Evolutionary conservation across 2,113 vertebrate genomes (phyloP), one percentile per base, ranked within the genome.

Genomic region (Pontoporia blainvillei): DNA sequence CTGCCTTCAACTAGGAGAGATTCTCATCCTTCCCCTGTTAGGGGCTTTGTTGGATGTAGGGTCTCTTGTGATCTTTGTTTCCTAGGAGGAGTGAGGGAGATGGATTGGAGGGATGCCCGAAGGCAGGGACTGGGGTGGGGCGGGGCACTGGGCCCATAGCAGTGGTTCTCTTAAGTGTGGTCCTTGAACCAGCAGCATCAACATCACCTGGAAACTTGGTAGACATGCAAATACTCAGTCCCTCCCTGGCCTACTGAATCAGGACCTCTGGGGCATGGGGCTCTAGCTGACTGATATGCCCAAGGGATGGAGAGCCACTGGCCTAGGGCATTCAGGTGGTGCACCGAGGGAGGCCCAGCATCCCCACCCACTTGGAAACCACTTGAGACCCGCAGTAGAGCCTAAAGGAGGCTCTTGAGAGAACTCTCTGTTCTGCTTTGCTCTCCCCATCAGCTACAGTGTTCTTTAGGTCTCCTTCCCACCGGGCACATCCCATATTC

Each of bases 381-480:
- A 5, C n/a, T 46, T 75, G 52, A 67, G 49, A 57, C 2, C 88
- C 64, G 23, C 25, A 39, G 44, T 14, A n/a, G 41, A 4, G 15
- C 39, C 2, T 2, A 27, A 44, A 76, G 17, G 10, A 49, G 31
- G 39, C 76, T 81, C 61, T 52, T 2, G 36, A 86, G 52, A 84
- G 64, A 31, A 46, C 18, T 23, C 5, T 79, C 13, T 71, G 5
- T 31, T 81, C 84, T 85, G 7, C 5, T 5, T 72, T 21, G 6
- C 20, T 36, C 34, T 79, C 25, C 15, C 72, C 5, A 6, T 20
- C 13, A 46, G 15, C 34, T 6, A 14, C 61, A 76, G 61, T 52
- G 61, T 73, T 72, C 31, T 78, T 86, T 9, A 23, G 34, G 10
- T 95, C 85, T 97, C 90, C 92, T 92, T 96, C n/a, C 57, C 39